Percentiles rank a stretch among this genome's conserved stretches.
Conservation (phyloP, 2,888 invertebrate species). For the Steinernema hermaphroditum region DNA sequence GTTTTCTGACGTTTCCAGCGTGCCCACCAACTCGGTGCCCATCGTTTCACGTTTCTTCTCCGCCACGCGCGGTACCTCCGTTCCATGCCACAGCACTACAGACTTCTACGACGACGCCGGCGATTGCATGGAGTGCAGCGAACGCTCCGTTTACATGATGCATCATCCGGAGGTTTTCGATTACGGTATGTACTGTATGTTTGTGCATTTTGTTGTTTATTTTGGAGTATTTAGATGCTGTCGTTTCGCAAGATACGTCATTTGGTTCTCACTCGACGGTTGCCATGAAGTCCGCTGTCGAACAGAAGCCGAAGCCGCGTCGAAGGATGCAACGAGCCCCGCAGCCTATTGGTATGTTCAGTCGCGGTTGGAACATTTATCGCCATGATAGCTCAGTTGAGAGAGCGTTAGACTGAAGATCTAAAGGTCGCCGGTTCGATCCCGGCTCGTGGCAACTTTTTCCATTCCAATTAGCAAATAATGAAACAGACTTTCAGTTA, state of each 20-base stretch:
- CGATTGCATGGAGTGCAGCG: neutral
- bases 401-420: too few species aligned
- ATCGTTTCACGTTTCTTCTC: neutral
- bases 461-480: too few species aligned
- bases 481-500: neutral
- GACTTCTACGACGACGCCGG: too few species aligned
- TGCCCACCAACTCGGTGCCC: constrained; percentile 4
- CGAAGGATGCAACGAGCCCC: neutral
- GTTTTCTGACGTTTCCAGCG: neutral
- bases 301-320: neutral
- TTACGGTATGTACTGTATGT: neutral
- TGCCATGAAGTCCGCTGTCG: neutral
- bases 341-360: neutral
- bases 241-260: neutral
- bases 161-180: neutral
- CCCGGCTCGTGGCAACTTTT: too few species aligned
- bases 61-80: neutral
- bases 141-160: neutral
- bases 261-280: neutral
- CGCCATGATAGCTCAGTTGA: neutral
- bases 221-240: neutral
- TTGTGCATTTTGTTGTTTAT: neutral
- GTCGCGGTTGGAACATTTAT: neutral
- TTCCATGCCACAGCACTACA: neutral
- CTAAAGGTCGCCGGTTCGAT: too few species aligned